phyloP scores from a whole-genome alignment of 1,140 invertebrate species.

The Musca vetustissima region DNA sequence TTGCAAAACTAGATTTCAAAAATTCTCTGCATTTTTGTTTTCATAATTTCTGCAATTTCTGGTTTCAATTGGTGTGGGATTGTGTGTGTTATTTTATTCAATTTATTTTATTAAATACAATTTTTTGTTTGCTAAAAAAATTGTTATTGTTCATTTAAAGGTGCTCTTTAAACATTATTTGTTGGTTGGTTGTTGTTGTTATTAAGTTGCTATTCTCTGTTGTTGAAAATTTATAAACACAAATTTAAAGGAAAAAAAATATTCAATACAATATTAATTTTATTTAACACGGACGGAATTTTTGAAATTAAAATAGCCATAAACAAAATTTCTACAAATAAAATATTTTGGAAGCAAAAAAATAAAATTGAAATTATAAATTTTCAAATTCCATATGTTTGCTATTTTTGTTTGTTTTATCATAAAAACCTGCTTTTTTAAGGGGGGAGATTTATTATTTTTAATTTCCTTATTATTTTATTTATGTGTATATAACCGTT shows the following conservation, averaged over 20 bases:
- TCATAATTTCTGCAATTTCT: background rate
- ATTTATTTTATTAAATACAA: conserved; percentile 3
- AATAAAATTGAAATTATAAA: background rate
- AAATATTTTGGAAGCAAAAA: background rate
- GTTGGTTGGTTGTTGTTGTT: background rate
- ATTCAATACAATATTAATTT: background rate
- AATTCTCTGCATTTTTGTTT: background rate
- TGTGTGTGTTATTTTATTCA: no score
- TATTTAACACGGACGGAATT: conserved; percentile 21
- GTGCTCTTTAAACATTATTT: conserved; percentile 18
- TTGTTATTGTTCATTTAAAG: conserved; percentile 21
- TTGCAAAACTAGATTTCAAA: background rate
- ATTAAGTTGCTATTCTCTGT: background rate
- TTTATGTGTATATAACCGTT: conserved; percentile 43
- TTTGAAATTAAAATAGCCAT: conserved; percentile 1
- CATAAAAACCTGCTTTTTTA: conserved; percentile 18
- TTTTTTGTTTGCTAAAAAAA: conserved; percentile 16
- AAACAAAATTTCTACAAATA: background rate
- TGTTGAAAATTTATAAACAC: no score
- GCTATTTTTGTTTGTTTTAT: no score
- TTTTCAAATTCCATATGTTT: no score
- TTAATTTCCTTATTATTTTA: no score
- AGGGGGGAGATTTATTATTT: no score
- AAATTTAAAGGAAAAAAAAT: background rate
- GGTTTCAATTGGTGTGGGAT: background rate